Evolutionary conservation across 2,113 vertebrate species (phyloP).

Genomic region (Cisticola juncidis): DNA sequence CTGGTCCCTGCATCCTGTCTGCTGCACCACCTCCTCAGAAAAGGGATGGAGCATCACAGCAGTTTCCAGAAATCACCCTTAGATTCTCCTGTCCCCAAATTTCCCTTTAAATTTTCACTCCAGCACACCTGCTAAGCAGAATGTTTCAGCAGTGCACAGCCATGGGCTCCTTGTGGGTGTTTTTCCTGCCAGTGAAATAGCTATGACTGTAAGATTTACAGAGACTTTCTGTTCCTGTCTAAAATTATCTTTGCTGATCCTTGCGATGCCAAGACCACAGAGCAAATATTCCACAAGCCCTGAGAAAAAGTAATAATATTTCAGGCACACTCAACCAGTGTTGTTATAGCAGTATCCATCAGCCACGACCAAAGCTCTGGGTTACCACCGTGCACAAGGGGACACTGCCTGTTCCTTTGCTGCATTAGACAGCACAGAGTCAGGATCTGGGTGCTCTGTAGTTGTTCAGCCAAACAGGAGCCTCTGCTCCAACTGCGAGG

Average conservation of each 20-base stretch:
- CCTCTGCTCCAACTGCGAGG: neutral
- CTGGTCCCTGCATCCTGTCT: neutral
- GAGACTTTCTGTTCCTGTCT: conserved; percentile 55
- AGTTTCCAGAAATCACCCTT: neutral
- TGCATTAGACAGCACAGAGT: neutral
- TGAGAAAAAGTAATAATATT: neutral
- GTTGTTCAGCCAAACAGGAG: neutral
- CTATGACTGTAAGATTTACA: neutral
- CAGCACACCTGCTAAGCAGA: neutral
- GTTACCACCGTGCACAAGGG: neutral
- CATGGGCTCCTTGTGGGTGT: neutral
- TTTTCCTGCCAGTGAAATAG: conserved; percentile 1
- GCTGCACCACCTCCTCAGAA: neutral
- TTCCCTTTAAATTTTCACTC: neutral
- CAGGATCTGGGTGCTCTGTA: accelerated
- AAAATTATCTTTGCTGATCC: conserved; percentile 61
- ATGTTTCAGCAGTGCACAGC: neutral
- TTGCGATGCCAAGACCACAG: neutral
- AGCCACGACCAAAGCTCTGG: neutral
- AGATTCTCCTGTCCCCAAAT: neutral
- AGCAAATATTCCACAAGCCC: conserved; percentile 24
- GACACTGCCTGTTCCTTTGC: neutral
- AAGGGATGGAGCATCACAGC: neutral
- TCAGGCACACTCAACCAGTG: neutral
- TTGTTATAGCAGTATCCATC: neutral